Base-by-base conservation (phyloP, 2,113 vertebrate genomes). In the Propithecus coquereli region DNA sequence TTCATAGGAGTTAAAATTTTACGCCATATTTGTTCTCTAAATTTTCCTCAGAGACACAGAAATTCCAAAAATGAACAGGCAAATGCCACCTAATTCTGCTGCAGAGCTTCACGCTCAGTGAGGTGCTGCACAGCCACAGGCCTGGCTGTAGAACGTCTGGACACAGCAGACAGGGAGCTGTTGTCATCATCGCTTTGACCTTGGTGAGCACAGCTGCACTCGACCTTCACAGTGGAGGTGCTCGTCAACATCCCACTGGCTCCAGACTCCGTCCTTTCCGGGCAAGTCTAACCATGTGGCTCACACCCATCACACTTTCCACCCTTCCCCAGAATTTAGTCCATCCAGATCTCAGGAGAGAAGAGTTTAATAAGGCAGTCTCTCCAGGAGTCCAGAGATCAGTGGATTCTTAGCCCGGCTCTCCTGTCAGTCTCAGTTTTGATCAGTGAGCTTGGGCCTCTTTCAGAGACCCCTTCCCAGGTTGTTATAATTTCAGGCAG, bases 81-180 rank as follows among this genome's bases (percentile, higher is more conserved):
- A 61, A 47, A 50, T 22, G 63, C 10, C 59, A 20, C 37, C 20
- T 10, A 43, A 82, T 17, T 32, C 22, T n/a, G 20, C 27, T 32
- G 23, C 4, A 16, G 61, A 11, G 7, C 34, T 23, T n/a, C 23
- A 43, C 0, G 0, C 5, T 52, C 10, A 52, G 30, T 0, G 9
- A 50, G 32, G 9, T 2, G 2, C 50, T 61, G 2, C 12, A 9
- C 4, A 45, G 30, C 1, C 50, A 65, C 5, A 18, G 74, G 80
- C 17, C 47, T n/a, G 3, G 18, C 27, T 3, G 4, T 13, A 3
- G 2, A 25, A 37, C 12, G 4, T 54, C 18, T 65, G 52, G 32
- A 18, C 11, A 9, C 30, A 45, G 14, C 2, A 27, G 14, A 18
- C 8, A 45, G 40, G 10, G 8, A 9, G 11, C 0, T 40, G 23